Evolutionary conservation across 2,888 invertebrate genomes (phyloP).

Genomic region (Ennomos erosarius): DNA sequence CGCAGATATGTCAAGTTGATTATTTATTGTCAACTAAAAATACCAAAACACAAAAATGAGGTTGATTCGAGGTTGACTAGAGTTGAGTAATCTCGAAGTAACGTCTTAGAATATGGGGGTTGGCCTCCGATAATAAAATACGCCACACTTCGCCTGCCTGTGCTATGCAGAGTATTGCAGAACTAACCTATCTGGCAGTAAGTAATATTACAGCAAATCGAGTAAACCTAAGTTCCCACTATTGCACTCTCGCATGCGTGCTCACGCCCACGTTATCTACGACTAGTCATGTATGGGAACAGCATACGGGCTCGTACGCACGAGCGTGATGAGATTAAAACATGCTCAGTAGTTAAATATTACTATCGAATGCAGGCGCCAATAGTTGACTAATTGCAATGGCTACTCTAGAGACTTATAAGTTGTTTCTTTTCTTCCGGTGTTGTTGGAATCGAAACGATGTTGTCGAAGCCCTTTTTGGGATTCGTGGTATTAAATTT

Average conservation of each 20-base stretch:
- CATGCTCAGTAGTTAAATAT: constrained; percentile 14
- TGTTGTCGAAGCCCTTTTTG: no score
- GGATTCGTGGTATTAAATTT: no score
- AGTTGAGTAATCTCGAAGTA: no score
- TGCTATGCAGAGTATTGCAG: not conserved
- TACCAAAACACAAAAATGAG: no score
- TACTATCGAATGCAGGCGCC: constrained; percentile 14
- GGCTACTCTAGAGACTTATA: no score
- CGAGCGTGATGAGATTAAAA: constrained; percentile 21
- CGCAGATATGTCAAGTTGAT: no score
- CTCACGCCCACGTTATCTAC: constrained; percentile 21
- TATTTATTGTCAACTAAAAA: no score
- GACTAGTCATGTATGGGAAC: constrained; percentile 20
- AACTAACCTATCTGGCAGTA: constrained; percentile 2
- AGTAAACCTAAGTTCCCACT: constrained; percentile 19
- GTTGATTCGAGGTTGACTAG: no score
- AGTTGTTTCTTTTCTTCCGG: no score
- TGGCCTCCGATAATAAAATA: no score
- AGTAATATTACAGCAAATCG: constrained; percentile 7
- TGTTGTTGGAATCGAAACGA: not conserved
- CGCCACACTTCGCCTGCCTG: no score
- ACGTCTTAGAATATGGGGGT: no score
- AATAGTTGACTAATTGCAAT: not conserved
- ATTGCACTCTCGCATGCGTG: constrained; percentile 20
- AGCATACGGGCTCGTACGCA: constrained; percentile 6